Evolutionary conservation across 2,797 vertebrate species (phyloP).

Genomic region (Nannoperca obscura): DNA sequence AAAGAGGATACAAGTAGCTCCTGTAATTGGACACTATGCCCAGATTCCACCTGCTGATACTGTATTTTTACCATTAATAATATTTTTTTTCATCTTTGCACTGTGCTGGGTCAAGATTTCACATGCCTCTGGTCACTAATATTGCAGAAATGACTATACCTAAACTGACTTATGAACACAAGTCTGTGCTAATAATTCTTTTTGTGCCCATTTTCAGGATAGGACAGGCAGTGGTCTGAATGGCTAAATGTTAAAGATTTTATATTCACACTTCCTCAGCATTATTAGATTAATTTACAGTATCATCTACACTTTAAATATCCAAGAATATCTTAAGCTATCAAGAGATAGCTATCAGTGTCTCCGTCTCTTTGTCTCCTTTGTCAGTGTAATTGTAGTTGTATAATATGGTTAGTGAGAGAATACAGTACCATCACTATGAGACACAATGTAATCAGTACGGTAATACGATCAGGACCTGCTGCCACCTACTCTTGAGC

Average conservation of each 20-base stretch:
- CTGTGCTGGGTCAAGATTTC: background rate
- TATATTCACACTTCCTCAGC: conserved; percentile 4
- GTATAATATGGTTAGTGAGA: conserved; percentile 66
- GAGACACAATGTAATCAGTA: conserved; percentile 70
- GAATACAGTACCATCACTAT: conserved; percentile 71
- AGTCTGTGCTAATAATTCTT: background rate
- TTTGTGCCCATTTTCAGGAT: conserved; percentile 9
- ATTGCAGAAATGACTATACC: background rate
- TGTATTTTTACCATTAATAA: background rate
- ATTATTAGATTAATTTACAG: conserved; percentile 24
- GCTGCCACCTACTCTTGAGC: conserved; percentile 68
- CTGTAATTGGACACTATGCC: background rate
- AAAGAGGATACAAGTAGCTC: background rate
- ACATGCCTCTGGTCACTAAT: background rate
- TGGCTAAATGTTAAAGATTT: background rate
- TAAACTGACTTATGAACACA: background rate
- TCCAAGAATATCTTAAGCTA: conserved; percentile 24
- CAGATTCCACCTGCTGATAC: background rate
- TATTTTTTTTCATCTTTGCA: background rate
- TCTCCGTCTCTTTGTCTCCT: conserved; percentile 23
- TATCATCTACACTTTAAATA: conserved; percentile 14
- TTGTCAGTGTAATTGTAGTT: conserved; percentile 51
- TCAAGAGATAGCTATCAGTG: background rate
- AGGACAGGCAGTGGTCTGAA: background rate
- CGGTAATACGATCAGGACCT: conserved; percentile 63